phyloP scores from a whole-genome alignment of 2,113 vertebrate species.

The Anarhynchus alexandrinus region DNA sequence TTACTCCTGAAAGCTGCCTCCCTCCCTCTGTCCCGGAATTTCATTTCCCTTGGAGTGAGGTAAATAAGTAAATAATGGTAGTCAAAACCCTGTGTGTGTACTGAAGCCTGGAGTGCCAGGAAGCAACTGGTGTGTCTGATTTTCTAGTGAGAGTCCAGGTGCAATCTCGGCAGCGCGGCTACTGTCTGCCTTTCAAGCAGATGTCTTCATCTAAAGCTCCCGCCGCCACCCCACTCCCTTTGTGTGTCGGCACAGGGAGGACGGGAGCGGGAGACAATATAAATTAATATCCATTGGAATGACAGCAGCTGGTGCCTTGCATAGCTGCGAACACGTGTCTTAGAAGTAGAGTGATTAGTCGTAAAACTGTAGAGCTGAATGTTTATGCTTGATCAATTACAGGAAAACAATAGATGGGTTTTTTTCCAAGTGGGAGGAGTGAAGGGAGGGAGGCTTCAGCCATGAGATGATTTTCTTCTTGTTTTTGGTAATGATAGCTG shows the following conservation, averaged over 20 bases:
- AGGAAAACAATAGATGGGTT: conserved; percentile 17
- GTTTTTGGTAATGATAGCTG: background rate
- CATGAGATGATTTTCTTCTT: background rate
- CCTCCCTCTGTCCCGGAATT: background rate
- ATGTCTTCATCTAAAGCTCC: conserved; percentile 69
- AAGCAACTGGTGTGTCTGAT: conserved; percentile 63
- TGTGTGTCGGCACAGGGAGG: conserved; percentile 30
- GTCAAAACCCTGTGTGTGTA: background rate
- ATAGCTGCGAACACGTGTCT: conserved; percentile 70
- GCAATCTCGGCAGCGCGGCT: conserved; percentile 39
- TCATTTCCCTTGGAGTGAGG: background rate
- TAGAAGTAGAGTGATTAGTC: conserved; percentile 70
- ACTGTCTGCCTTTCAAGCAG: conserved; percentile 69
- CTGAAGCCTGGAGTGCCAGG: conserved; percentile 42
- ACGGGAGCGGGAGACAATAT: conserved; percentile 72
- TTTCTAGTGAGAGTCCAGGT: conserved; percentile 68
- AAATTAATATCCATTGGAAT: conserved; percentile 81
- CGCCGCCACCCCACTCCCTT: conserved; percentile 53
- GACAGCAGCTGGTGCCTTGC: conserved; percentile 78
- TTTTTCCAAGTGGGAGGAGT: conserved; percentile 23
- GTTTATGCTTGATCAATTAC: conserved; percentile 62
- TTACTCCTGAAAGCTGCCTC: conserved; percentile 32
- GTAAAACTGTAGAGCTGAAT: conserved; percentile 50
- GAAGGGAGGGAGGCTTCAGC: conserved; percentile 3
- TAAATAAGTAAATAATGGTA: conserved; percentile 22